Percentiles rank a stretch among this genome's conserved stretches.
These are phyloP conservation scores for Drosophila pruinosa DNA, from an alignment of 1,140 invertebrate genomes.

Conservation along the genomic window DNA sequence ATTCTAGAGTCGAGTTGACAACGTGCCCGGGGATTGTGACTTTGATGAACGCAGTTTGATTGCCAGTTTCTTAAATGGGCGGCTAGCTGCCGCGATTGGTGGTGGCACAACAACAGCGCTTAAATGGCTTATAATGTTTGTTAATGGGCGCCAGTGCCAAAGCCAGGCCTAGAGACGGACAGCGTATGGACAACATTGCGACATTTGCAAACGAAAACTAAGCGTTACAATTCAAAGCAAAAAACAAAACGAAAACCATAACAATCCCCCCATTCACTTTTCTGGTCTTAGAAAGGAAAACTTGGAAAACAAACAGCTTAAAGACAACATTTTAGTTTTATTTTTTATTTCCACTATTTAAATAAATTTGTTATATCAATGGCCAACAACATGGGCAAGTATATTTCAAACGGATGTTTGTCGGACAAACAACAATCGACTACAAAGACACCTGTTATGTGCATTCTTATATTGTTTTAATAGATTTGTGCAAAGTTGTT, in stretches of 20 bases:
- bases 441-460: conserved; percentile 2
- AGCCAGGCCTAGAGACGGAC: conserved; percentile 9
- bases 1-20: conserved; percentile 32
- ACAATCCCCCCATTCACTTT: conserved; percentile 63
- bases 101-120: conserved; percentile 17
- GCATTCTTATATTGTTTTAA: background rate
- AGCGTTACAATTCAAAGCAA: conserved; percentile 50
- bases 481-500: background rate
- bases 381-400: conserved; percentile 10
- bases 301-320: conserved; percentile 62
- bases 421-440: background rate
- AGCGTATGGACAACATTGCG: conserved; percentile 51
- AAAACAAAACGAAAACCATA: conserved; percentile 36
- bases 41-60: conserved; percentile 74
- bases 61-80: conserved; percentile 62
- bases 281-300: conserved; percentile 59
- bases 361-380: conserved; percentile 41
- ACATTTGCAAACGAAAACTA: conserved; percentile 66
- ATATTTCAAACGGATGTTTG: conserved; percentile 3
- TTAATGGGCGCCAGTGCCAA: conserved; percentile 41
- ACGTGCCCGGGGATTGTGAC: conserved; percentile 44
- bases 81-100: conserved; percentile 38
- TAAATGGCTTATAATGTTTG: conserved; percentile 43
- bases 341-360: conserved; percentile 33
- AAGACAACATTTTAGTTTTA: conserved; percentile 53